Conservation (phyloP, 1,140 invertebrate genomes). For the Stegodyphus mimosarum region DNA sequence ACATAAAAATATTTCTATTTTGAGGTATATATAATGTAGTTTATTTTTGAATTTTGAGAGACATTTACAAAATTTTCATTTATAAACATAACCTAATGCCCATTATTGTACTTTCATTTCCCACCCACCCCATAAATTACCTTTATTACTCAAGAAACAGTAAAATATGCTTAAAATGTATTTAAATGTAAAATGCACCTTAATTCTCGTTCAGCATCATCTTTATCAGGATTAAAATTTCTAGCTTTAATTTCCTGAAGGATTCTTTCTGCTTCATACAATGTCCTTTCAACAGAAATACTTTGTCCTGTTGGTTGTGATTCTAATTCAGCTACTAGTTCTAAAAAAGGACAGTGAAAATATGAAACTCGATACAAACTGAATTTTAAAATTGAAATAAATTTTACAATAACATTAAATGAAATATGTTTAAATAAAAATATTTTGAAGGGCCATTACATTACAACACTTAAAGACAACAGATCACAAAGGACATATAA, state of each 20-base stretch:
- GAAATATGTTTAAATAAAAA: background rate
- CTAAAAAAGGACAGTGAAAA: background rate
- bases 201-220: conserved; percentile 63
- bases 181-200: conserved; percentile 5
- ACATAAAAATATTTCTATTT: too few species aligned
- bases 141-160: background rate
- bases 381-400: background rate
- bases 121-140: too few species aligned
- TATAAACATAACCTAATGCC: too few species aligned
- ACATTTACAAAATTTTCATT: too few species aligned
- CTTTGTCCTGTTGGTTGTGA: conserved; percentile 42
- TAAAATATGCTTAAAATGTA: background rate
- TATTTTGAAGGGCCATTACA: background rate
- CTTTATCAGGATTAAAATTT: conserved; percentile 61
- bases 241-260: conserved; percentile 62
- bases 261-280: conserved; percentile 64
- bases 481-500: too few species aligned
- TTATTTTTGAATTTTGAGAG: too few species aligned
- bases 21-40: too few species aligned
- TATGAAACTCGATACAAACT: background rate
- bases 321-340: conserved; percentile 57
- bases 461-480: too few species aligned
- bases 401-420: too few species aligned
- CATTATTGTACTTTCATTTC: too few species aligned
- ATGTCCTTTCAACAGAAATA: conserved; percentile 34